Percentiles rank a stretch among this genome's conserved stretches.
phyloP scores from a whole-genome alignment of 37 sponge, comb jelly and placozoan genomes.

The Mnemiopsis leidyi region DNA sequence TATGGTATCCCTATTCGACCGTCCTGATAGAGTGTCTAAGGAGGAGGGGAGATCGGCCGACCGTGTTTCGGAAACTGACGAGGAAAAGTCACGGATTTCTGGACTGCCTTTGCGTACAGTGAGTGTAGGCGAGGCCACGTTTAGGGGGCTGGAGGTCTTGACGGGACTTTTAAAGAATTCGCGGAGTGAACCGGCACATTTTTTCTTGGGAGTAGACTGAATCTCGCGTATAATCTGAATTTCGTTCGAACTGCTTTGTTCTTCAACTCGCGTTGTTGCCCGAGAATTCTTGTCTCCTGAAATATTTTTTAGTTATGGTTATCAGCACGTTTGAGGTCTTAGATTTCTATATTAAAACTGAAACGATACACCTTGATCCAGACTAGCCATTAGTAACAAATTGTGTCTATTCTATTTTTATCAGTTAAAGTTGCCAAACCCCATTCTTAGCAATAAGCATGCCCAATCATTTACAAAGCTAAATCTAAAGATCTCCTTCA shows the following conservation, averaged over 20 bases:
- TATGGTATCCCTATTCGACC: neutral
- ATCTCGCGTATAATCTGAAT: neutral
- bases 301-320: too few species aligned
- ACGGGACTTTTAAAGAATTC: neutral
- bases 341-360: too few species aligned
- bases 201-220: slow-evolving; percentile 4
- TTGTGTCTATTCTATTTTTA: too few species aligned
- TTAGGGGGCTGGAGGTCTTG: neutral
- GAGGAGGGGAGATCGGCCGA: neutral
- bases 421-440: too few species aligned
- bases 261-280: neutral
- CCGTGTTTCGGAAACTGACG: neutral
- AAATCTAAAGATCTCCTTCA: too few species aligned
- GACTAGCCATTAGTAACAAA: too few species aligned
- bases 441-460: too few species aligned
- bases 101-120: neutral
- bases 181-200: neutral
- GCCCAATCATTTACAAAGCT: too few species aligned
- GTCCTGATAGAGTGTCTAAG: neutral
- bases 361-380: too few species aligned
- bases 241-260: neutral
- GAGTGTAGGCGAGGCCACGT: neutral
- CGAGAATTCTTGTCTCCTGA: neutral
- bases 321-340: too few species aligned
- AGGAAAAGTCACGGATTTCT: neutral